Conservation (phyloP, 2,797 vertebrate species). For the Huso huso region DNA sequence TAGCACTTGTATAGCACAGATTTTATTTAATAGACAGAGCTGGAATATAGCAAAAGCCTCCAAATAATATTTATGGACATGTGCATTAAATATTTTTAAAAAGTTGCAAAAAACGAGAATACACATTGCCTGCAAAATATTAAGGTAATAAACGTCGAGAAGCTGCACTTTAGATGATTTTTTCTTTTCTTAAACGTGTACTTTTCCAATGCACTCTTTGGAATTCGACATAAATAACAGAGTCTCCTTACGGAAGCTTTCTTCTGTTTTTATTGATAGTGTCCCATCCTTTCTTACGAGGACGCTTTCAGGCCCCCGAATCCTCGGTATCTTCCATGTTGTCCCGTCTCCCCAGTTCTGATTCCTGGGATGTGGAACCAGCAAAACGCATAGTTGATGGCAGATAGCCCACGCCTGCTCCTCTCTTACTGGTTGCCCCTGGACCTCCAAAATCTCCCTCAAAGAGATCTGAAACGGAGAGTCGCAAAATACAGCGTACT, state of each 20-base stretch:
- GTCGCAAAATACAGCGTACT: constrained; percentile 6
- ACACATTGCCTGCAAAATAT: too few relatives aligned
- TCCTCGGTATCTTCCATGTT: constrained; percentile 14
- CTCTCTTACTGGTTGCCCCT: constrained; percentile 49
- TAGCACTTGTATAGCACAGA: too few relatives aligned
- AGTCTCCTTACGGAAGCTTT: neutral
- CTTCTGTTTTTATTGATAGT: constrained; percentile 31
- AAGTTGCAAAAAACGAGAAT: too few relatives aligned
- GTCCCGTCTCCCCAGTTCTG: neutral
- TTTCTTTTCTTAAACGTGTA: too few relatives aligned
- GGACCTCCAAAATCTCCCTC: constrained; percentile 42
- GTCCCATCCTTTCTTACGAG: constrained; percentile 47
- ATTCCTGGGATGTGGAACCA: constrained; percentile 17
- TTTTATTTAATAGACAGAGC: too few relatives aligned
- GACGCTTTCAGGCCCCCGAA: constrained; percentile 39
- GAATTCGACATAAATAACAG: too few relatives aligned
- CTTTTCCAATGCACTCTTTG: too few relatives aligned
- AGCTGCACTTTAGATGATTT: too few relatives aligned
- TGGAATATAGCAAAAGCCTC: too few relatives aligned
- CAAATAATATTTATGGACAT: too few relatives aligned
- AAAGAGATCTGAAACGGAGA: constrained; percentile 34
- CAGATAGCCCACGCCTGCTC: constrained; percentile 66
- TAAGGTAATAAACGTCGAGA: too few relatives aligned
- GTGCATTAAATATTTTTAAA: too few relatives aligned
- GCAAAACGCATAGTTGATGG: constrained; percentile 46